A percentile compares a stretch with the other conserved stretches of the same genome.
phyloP scores from a whole-genome alignment of 2,113 vertebrate genomes.

The Ploceus nigricollis region DNA sequence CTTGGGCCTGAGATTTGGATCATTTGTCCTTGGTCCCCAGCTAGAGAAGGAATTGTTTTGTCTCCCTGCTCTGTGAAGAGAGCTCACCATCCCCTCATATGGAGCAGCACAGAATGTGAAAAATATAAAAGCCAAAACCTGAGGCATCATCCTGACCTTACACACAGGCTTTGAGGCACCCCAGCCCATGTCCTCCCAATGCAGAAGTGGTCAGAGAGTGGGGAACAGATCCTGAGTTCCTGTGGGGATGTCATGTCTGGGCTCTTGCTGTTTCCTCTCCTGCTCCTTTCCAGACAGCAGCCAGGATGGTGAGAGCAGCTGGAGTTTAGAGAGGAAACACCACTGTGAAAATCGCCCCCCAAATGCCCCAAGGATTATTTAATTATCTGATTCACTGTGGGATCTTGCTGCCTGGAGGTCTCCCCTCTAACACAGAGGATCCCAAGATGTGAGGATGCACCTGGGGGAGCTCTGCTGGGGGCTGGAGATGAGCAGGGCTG shows the following conservation, averaged over 20 bases:
- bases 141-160: neutral
- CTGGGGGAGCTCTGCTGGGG: neutral
- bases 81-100: neutral
- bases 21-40: neutral
- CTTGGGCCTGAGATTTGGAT: neutral
- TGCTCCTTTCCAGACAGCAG: neutral
- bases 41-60: neutral
- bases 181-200: rapidly evolving
- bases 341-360: neutral
- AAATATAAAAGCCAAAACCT: neutral
- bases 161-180: rapidly evolving
- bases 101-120: neutral
- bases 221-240: neutral
- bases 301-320: neutral
- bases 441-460: neutral
- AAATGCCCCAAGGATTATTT: neutral
- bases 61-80: neutral
- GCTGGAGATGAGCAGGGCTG: neutral
- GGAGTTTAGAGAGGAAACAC: neutral
- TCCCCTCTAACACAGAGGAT: neutral
- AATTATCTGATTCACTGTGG: neutral
- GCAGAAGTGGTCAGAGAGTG: neutral
- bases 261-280: neutral
- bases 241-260: neutral
- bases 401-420: neutral